Percentiles rank a stretch among this genome's conserved stretches.
Evolutionary conservation across 2,888 invertebrate genomes (phyloP).

Genomic region (Mythimna impura): DNA sequence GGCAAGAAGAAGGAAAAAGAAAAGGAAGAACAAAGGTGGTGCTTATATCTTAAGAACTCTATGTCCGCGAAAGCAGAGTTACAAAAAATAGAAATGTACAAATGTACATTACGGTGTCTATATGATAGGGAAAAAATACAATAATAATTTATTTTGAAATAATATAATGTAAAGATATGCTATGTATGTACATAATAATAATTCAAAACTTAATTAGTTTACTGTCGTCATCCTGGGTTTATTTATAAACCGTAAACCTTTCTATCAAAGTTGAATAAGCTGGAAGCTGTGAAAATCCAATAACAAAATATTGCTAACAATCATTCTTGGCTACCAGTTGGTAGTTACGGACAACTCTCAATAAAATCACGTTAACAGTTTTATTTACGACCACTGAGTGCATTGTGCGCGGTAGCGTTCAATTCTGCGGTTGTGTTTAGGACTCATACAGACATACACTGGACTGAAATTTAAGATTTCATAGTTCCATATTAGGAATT

Average conservation of each 20-base stretch:
- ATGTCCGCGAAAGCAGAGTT: too few species aligned
- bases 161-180: too few species aligned
- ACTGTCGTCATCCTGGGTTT: accelerated
- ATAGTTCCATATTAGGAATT: not conserved
- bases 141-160: too few species aligned
- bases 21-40: too few species aligned
- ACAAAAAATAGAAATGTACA: too few species aligned
- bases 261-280: not conserved
- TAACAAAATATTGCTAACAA: slow-evolving; percentile 23
- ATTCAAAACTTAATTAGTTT: not conserved
- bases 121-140: too few species aligned
- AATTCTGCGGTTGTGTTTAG: slow-evolving; percentile 31
- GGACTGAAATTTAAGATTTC: not conserved
- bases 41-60: too few species aligned
- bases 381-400: slow-evolving; percentile 50
- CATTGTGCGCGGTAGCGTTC: slow-evolving; percentile 40
- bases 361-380: slow-evolving; percentile 48
- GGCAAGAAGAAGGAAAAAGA: too few species aligned
- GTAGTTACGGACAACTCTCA: slow-evolving; percentile 36
- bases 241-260: not conserved
- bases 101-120: too few species aligned
- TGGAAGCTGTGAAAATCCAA: not conserved
- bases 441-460: slow-evolving; percentile 14
- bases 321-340: slow-evolving; percentile 14
- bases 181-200: too few species aligned